These are phyloP conservation scores for Dicranocentrus wangi DNA, from an alignment of 2,888 invertebrate species.

Conservation along the genomic window DNA sequence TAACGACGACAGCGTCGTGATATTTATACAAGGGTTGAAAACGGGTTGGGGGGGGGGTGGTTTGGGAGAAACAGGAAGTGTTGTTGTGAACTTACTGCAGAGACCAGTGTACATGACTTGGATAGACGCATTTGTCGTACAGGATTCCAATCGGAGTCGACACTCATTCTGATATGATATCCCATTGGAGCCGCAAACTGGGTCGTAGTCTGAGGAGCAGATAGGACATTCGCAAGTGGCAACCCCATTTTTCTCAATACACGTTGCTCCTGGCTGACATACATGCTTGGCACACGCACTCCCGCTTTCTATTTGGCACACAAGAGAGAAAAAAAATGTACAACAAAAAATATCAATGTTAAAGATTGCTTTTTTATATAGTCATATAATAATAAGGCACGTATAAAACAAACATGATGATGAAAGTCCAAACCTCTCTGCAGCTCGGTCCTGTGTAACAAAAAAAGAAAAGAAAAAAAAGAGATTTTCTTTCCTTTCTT, in stretches of 20 bases:
- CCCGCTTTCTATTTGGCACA: constrained; percentile 76
- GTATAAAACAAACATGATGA: no score
- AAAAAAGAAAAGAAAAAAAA: constrained; percentile 11
- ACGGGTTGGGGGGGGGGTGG: not conserved
- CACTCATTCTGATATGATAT: constrained; percentile 88
- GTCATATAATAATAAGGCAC: no score
- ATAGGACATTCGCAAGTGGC: constrained; percentile 89
- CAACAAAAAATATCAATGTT: not conserved
- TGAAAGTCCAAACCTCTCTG: no score
- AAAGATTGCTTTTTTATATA: no score
- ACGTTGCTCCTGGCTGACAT: constrained; percentile 87
- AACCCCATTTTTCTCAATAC: constrained; percentile 81
- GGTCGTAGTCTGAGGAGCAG: constrained; percentile 88
- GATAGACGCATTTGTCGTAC: constrained; percentile 84
- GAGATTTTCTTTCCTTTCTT: not conserved
- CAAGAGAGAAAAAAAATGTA: not conserved
- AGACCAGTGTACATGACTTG: constrained; percentile 86
- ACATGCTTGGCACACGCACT: constrained; percentile 82
- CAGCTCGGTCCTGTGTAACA: no score
- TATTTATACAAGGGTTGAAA: constrained; percentile 3
- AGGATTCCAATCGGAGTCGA: constrained; percentile 86
- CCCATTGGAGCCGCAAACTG: constrained; percentile 85
- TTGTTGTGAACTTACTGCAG: constrained; percentile 83
- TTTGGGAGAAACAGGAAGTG: not conserved
- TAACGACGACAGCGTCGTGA: constrained; percentile 8